Evolutionary conservation across 2,797 vertebrate genomes (phyloP).

Genomic region (Anisognathus igniventris): DNA sequence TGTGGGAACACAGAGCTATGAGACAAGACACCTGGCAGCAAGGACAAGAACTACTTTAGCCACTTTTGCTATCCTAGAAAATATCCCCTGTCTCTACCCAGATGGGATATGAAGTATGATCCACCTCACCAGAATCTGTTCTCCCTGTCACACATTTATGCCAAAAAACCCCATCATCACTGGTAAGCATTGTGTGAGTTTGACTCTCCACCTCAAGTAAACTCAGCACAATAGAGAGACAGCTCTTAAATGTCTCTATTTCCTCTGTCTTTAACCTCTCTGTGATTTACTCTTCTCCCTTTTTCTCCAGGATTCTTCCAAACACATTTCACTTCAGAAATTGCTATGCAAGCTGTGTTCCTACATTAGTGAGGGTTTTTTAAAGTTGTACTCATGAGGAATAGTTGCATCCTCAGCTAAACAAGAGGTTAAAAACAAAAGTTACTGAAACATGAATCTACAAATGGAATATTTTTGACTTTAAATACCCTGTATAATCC

Average conservation of each 20-base stretch:
- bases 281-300: neutral
- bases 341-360: neutral
- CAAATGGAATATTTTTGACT: neutral
- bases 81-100: neutral
- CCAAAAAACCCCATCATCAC: neutral
- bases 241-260: neutral
- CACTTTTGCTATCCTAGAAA: neutral
- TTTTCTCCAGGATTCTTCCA: neutral
- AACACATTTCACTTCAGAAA: neutral
- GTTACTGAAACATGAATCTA: neutral
- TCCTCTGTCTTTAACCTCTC: neutral
- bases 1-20: neutral
- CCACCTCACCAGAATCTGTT: neutral
- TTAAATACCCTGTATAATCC: neutral
- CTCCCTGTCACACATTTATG: neutral
- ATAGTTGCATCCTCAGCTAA: neutral
- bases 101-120: neutral
- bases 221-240: neutral
- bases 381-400: neutral
- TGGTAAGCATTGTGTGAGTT: neutral
- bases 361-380: neutral
- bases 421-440: neutral
- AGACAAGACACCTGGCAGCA: neutral
- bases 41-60: neutral
- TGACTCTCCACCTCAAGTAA: neutral